These are phyloP conservation scores for Acromyrmex charruanus DNA, from an alignment of 1,140 invertebrate genomes.

Conservation along the genomic window DNA sequence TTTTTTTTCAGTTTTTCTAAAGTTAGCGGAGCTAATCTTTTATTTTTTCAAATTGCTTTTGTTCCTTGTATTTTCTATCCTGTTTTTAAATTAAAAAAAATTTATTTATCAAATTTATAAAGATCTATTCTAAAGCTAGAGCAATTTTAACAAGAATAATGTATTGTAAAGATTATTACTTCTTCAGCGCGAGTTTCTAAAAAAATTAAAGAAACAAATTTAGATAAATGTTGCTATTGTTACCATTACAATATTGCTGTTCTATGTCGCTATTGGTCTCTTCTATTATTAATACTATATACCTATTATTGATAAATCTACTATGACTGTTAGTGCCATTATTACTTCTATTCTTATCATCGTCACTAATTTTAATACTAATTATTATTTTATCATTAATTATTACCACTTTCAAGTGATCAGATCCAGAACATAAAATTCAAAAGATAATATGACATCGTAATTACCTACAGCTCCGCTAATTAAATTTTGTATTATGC, in stretches of 20 bases:
- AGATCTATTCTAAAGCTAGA: background rate
- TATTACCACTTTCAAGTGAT: background rate
- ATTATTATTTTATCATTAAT: background rate
- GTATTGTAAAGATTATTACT: background rate
- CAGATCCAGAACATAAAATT: background rate
- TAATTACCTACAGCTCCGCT: background rate
- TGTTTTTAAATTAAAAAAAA: background rate
- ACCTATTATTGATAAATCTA: background rate
- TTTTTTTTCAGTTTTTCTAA: background rate
- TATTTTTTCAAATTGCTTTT: background rate
- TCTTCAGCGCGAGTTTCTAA: background rate
- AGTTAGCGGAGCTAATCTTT: background rate
- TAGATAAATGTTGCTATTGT: background rate
- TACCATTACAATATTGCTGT: background rate
- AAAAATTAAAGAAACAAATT: conserved; percentile 18
- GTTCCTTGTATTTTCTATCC: background rate
- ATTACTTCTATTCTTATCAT: background rate
- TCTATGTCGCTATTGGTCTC: background rate
- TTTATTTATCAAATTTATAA: background rate
- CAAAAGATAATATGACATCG: background rate
- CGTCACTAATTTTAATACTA: background rate
- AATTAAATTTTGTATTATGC: background rate
- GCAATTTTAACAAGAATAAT: conserved; percentile 15
- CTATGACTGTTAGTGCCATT: background rate
- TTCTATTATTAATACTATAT: background rate